Percentiles rank a stretch among this genome's conserved stretches.
These are phyloP conservation scores for Peromyscus nudipes DNA, from an alignment of 2,797 vertebrate species.

Conservation along the genomic window DNA sequence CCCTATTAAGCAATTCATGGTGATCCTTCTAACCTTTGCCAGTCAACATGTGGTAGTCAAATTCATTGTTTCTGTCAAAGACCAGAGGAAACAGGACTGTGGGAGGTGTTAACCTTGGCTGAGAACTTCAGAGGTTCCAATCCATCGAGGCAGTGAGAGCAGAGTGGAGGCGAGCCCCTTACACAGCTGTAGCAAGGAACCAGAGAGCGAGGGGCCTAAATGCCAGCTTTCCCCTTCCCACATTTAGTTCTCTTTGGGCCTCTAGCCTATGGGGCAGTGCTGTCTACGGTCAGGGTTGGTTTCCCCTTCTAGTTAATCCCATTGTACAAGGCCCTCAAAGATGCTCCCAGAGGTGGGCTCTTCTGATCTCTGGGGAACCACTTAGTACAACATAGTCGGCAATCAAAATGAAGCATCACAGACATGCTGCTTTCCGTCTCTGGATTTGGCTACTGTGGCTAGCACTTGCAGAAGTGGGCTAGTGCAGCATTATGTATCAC, in stretches of 20 bases:
- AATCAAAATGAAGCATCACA: neutral
- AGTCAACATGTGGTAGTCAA: neutral
- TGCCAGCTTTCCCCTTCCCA: neutral
- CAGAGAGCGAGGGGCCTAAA: neutral
- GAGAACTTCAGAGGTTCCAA: neutral
- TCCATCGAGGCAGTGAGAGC: neutral
- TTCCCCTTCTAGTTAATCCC: neutral
- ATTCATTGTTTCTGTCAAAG: neutral
- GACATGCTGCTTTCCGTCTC: neutral
- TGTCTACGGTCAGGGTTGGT: neutral
- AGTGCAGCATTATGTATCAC: neutral
- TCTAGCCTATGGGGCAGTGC: neutral
- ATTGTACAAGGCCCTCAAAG: neutral
- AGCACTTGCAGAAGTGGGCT: too few species aligned
- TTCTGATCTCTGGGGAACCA: neutral
- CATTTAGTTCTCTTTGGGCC: neutral
- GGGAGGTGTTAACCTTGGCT: neutral
- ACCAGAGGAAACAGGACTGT: neutral
- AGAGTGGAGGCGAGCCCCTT: neutral
- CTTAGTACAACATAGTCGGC: neutral
- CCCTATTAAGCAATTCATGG: neutral
- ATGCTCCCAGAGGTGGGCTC: neutral
- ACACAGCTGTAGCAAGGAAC: neutral
- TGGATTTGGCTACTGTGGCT: neutral
- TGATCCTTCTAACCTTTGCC: neutral